Evolutionary conservation across 2,113 vertebrate species (phyloP).

Genomic region (Periophthalmodon schlosseri): DNA sequence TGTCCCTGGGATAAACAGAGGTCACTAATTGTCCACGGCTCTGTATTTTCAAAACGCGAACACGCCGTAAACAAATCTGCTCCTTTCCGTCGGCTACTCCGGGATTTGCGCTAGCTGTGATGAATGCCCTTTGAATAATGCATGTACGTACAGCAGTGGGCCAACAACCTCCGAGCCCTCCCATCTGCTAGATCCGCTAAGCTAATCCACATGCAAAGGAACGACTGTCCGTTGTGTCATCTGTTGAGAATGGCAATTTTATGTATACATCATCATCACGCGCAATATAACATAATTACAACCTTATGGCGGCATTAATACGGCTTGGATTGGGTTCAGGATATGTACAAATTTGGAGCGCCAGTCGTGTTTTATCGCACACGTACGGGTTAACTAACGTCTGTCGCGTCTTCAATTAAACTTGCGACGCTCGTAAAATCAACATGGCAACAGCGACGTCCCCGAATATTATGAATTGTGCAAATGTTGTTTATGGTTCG

Average conservation of each 20-base stretch:
- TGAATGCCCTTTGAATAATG: constrained; percentile 69
- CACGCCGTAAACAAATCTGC: constrained; percentile 64
- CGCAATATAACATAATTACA: background rate
- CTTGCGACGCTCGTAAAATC: background rate
- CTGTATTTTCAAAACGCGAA: constrained; percentile 53
- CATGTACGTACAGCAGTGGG: constrained; percentile 53
- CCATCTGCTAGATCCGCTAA: constrained; percentile 53
- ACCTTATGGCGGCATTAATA: background rate
- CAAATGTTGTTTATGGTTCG: constrained; percentile 4
- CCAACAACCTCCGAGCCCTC: constrained; percentile 61
- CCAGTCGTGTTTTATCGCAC: background rate
- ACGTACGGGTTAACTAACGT: background rate
- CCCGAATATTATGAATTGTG: background rate
- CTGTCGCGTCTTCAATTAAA: background rate
- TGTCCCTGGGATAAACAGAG: constrained; percentile 55
- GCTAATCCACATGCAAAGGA: constrained; percentile 21
- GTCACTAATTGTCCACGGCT: constrained; percentile 46
- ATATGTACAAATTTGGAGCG: no score
- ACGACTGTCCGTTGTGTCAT: constrained; percentile 23
- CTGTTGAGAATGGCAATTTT: constrained; percentile 9
- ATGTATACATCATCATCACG: constrained; percentile 6
- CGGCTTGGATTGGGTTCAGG: background rate
- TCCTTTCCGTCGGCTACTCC: constrained; percentile 51
- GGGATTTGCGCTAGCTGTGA: constrained; percentile 54
- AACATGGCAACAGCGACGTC: background rate